These are phyloP conservation scores for Drosophila nigricruria DNA, from an alignment of 2,888 invertebrate genomes.

Conservation along the genomic window DNA sequence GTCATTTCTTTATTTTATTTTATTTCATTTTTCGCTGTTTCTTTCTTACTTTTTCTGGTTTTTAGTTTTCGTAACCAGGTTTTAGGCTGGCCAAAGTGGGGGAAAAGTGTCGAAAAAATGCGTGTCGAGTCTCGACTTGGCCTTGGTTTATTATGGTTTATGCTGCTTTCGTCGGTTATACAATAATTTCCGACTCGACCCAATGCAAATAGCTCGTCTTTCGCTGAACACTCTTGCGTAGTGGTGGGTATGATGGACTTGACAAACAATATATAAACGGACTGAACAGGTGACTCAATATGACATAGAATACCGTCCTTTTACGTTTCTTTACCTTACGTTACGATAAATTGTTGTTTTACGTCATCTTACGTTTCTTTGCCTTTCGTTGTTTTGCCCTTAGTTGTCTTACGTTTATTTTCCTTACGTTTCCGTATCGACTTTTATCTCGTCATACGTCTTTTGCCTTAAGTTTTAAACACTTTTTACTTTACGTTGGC, in stretches of 20 bases:
- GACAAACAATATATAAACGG: no score
- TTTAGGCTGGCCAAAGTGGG: slow-evolving; percentile 41
- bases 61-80: slow-evolving; percentile 37
- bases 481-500: no score
- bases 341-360: background rate
- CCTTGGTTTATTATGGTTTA: slow-evolving; percentile 45
- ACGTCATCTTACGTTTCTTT: background rate
- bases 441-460: background rate
- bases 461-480: background rate
- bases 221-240: background rate
- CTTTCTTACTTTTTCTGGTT: slow-evolving; percentile 11
- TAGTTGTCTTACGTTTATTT: background rate
- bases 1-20: slow-evolving; percentile 7
- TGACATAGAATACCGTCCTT: no score
- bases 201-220: background rate
- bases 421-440: background rate
- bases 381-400: background rate
- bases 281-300: no score
- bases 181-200: slow-evolving; percentile 36
- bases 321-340: background rate
- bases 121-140: slow-evolving; percentile 50
- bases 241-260: slow-evolving; percentile 11
- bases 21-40: background rate
- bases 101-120: slow-evolving; percentile 62
- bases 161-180: slow-evolving; percentile 47